Base-by-base conservation (phyloP, 2,888 invertebrate genomes). In the Colletes collaris region DNA sequence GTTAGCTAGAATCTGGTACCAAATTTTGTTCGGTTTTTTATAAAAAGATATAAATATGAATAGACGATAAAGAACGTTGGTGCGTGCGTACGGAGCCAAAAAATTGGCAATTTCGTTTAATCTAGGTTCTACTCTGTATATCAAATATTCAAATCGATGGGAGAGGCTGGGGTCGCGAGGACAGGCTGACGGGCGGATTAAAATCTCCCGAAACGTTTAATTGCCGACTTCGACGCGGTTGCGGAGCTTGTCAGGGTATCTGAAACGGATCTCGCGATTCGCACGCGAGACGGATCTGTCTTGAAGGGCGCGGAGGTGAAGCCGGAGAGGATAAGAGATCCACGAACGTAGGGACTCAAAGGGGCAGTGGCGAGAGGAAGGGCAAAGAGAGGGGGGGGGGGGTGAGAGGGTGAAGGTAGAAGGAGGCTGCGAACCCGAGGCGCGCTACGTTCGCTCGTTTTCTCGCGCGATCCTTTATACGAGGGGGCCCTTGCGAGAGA, bases 201-300 rank as follows among this genome's bases (percentile, higher is more conserved):
- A 76, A 78, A 55, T 76, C 77, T 50, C 50, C 64, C 60, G 64
- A 56, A 64, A 65, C 77, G 64, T 78, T 78, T 78, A 78, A 78
- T 78, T 78, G 78, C 78, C 49, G 40, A 63, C 53, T 76, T 64
- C 58, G 64, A 76, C 67, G 63, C 55, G 68, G 37, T 50, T 50
- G 68, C 60, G 59, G 62, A 19, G 60, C 64, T 76, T 66, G 78
- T 79, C 79, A 72, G 64, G 55, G 53, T 77, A 79, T 78, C 79
- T 35, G 37, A 16, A 7, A 10, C 58, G 70, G 68, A 84, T 87
- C 85, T 79, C 19, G 80, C 77, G 79, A 56, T 72, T 77, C 71
- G 76, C 77, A 77, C 85, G 87, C 86, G 86, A 86, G 82, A 87
- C 82, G 79, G 81, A 87, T 87, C 81, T 87, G 85, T 86, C 83